Evolutionary conservation across 1,140 invertebrate genomes (phyloP), one percentile per base, ranked within the genome.

Genomic region (Pseudomyrmex sp.): DNA sequence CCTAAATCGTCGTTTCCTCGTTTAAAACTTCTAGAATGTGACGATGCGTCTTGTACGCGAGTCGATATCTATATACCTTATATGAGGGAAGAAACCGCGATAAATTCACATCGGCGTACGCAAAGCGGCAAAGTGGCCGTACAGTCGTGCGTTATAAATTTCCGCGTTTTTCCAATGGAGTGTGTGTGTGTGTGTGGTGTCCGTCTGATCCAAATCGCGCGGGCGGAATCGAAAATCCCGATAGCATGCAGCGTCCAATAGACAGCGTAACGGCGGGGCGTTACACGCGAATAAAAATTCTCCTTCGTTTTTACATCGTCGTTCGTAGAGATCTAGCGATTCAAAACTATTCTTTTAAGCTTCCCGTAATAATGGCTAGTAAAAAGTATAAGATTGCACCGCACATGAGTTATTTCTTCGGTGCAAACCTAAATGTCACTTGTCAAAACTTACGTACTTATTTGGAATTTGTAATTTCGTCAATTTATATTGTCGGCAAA

Each of bases 1-100:
- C 59, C 75, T 82, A 75, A 82, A 82, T 82, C 79, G 79, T 75
- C 46, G 70, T 82, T 50, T 56, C 23, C 12, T 48, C 79, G 68
- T 13, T 75, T 75, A 54, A 82, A 82, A 82, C 50, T 75, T 4
- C 4, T 13, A n/a, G 58, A 74, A 82, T 48, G 44, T 44, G 26
- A 44, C 2, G 13, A 68, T 58, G 52, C 46, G 79, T 61, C 70
- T 15, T 44, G n/a, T 26, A 61, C 23, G 58, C 61, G 50, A 72
- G 48, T n/a, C 46, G 26, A 74, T 62, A 82, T 46, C 35, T 35
- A 35, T 35, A 35, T 35, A 35, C 35, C 5, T 35, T 50, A n/a
- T 50, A 62, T 26, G 69, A 13, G 2, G 10, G 52, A 61, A 23
- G 13, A 7, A n/a, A 46, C 13, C 18, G 26, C 26, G 44, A 75